Evolutionary conservation across 2,888 invertebrate genomes (phyloP).

Genomic region (Archips crataeganus): DNA sequence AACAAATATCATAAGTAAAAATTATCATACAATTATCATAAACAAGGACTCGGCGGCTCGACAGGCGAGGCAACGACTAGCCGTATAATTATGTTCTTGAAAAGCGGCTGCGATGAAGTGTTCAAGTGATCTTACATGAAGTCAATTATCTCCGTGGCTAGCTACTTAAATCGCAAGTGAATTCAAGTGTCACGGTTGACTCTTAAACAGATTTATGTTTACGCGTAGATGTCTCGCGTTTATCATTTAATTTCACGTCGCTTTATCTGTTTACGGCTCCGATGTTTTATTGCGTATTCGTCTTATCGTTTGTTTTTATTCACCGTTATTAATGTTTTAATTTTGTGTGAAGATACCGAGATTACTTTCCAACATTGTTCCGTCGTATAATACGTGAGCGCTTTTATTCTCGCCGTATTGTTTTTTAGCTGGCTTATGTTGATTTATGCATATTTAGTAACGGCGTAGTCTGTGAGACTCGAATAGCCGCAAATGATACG

Average conservation of each 20-base stretch:
- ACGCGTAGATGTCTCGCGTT: constrained; percentile 28
- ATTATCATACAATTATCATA: constrained; percentile 42
- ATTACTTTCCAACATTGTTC: constrained; percentile 40
- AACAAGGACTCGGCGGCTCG: constrained; percentile 33
- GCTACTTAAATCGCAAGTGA: constrained; percentile 41
- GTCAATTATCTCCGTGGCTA: constrained; percentile 38
- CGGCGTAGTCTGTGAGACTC: constrained; percentile 19
- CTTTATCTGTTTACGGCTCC: constrained; percentile 29
- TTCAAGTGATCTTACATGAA: constrained; percentile 39
- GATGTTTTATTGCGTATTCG: constrained; percentile 38
- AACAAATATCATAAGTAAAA: constrained; percentile 41
- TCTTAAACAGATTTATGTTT: constrained; percentile 35
- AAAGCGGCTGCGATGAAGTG: constrained; percentile 36
- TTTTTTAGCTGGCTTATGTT: constrained; percentile 36
- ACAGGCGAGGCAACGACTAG: constrained; percentile 36
- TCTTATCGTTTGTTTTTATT: constrained; percentile 38
- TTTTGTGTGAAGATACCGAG: constrained; percentile 36
- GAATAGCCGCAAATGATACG: constrained; percentile 29
- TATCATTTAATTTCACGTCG: constrained; percentile 37
- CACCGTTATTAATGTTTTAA: constrained; percentile 42
- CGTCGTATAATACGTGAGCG: constrained; percentile 19
- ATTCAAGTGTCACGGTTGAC: constrained; percentile 32
- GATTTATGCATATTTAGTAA: constrained; percentile 37
- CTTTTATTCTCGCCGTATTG: constrained; percentile 35
- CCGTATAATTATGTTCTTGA: constrained; percentile 38